Conservation (phyloP, 2,797 vertebrate species). For the Sphaeramia orbicularis region DNA sequence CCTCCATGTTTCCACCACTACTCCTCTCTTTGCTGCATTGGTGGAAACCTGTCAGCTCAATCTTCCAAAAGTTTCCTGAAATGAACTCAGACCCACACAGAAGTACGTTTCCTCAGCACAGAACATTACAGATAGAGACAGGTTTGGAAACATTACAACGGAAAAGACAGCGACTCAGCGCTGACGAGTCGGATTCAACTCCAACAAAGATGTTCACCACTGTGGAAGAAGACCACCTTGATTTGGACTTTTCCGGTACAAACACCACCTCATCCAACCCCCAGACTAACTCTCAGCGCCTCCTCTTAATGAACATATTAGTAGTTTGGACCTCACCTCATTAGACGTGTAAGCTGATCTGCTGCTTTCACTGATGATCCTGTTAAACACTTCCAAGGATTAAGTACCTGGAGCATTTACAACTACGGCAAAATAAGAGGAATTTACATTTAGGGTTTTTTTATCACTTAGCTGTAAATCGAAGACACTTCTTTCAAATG, state of each 20-base stretch:
- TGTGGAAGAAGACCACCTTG: conserved; percentile 9
- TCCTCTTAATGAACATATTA: conserved; percentile 20
- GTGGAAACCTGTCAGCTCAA: conserved; percentile 10
- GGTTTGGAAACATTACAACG: neutral
- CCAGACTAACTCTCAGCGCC: too few relatives aligned
- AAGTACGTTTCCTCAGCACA: conserved; percentile 8
- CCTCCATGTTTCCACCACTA: neutral
- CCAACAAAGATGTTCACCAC: conserved; percentile 4
- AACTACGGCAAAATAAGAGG: neutral
- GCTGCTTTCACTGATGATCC: conserved; percentile 14
- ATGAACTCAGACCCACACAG: conserved; percentile 20
- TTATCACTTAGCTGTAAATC: neutral
- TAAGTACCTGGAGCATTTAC: conserved; percentile 11
- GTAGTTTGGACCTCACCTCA: conserved; percentile 17
- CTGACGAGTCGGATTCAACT: neutral
- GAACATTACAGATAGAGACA: neutral
- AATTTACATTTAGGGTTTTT: conserved; percentile 4
- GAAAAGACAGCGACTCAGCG: neutral
- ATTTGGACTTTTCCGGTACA: neutral
- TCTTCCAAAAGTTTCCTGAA: conserved; percentile 4
- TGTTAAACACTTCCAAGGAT: conserved; percentile 16
- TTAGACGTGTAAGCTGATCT: neutral
- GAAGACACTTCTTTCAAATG: neutral
- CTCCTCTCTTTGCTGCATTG: conserved; percentile 5
- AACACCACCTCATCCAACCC: conserved; percentile 1